Evolutionary conservation across 30 jellyfish, hydroid and myxozoan genomes (phyloP).

Genomic region (Aurelia sp.): DNA sequence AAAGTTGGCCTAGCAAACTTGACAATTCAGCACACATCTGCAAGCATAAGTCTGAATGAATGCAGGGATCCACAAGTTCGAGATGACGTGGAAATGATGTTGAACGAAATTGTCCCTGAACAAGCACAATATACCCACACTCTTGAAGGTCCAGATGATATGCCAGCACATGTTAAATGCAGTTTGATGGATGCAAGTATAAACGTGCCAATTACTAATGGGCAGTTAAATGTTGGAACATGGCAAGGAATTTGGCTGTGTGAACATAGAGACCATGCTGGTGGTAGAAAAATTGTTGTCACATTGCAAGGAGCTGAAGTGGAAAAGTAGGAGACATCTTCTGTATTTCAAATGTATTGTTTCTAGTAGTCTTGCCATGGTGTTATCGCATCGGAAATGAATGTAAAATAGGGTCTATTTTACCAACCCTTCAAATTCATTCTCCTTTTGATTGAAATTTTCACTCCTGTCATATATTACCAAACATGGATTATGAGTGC

Average conservation of each 20-base stretch:
- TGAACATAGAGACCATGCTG: slow-evolving; percentile 89
- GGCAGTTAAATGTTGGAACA: slow-evolving; percentile 88
- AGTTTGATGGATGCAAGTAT: slow-evolving; percentile 91
- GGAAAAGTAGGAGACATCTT: neutral
- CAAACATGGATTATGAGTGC: no score
- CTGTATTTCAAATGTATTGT: no score
- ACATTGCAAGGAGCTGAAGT: slow-evolving; percentile 89
- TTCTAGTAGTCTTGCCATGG: no score
- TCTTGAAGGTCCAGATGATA: slow-evolving; percentile 95
- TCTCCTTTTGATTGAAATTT: no score
- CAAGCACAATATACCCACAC: slow-evolving; percentile 87
- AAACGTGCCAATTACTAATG: slow-evolving; percentile 85
- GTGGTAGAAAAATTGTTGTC: slow-evolving; percentile 79
- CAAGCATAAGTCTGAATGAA: slow-evolving; percentile 91
- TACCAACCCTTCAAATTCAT: no score
- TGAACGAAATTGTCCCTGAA: slow-evolving; percentile 89
- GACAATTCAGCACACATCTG: slow-evolving; percentile 92
- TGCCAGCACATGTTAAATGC: slow-evolving; percentile 98
- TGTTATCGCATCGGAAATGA: no score
- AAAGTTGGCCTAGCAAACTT: slow-evolving; percentile 83
- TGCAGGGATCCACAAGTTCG: slow-evolving; percentile 91
- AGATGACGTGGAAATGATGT: slow-evolving; percentile 92
- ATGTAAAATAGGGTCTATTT: no score
- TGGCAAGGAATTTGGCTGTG: slow-evolving; percentile 99
- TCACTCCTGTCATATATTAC: no score